These are phyloP conservation scores for Diadumene lineata DNA, from an alignment of 92 coral and sea anemone genomes.

Conservation along the genomic window DNA sequence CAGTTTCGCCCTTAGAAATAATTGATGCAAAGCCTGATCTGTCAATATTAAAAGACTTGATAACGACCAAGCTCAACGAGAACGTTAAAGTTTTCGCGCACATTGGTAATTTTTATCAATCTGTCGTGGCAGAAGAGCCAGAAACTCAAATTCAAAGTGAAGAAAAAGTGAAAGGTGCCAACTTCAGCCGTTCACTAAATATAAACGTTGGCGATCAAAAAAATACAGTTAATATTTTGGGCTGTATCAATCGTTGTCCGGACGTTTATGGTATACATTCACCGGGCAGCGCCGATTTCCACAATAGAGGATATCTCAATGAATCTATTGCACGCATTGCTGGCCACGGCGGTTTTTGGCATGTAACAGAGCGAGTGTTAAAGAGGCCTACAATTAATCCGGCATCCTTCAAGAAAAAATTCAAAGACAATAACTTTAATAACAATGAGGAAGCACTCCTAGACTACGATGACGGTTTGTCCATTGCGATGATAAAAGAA, in stretches of 20 bases:
- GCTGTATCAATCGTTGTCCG: constrained; percentile 50
- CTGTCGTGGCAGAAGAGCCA: too few species aligned
- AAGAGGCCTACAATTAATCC: constrained; percentile 26
- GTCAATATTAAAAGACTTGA: too few species aligned
- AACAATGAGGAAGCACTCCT: constrained; percentile 43
- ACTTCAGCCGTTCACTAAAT: constrained; percentile 17
- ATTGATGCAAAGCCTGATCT: constrained; percentile 12
- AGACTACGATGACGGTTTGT: constrained; percentile 50
- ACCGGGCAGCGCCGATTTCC: constrained; percentile 52
- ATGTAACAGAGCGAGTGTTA: constrained; percentile 31
- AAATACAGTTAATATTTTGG: constrained; percentile 45
- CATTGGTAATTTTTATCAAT: too few species aligned
- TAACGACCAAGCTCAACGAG: too few species aligned
- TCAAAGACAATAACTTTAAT: constrained; percentile 40
- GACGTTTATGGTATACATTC: constrained; percentile 42
- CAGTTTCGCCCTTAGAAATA: constrained; percentile 21
- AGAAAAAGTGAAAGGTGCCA: too few species aligned
- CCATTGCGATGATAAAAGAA: constrained; percentile 37
- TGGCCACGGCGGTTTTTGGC: constrained; percentile 40
- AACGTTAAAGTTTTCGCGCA: too few species aligned
- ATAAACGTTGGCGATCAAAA: constrained; percentile 59
- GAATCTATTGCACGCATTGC: constrained; percentile 41
- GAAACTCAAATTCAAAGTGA: too few species aligned
- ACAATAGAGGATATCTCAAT: constrained; percentile 51
- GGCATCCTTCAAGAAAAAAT: constrained; percentile 19